Percentiles rank a stretch among this genome's conserved stretches.
Conservation (phyloP, 2,888 invertebrate genomes). For the Trissolcus japonicus region DNA sequence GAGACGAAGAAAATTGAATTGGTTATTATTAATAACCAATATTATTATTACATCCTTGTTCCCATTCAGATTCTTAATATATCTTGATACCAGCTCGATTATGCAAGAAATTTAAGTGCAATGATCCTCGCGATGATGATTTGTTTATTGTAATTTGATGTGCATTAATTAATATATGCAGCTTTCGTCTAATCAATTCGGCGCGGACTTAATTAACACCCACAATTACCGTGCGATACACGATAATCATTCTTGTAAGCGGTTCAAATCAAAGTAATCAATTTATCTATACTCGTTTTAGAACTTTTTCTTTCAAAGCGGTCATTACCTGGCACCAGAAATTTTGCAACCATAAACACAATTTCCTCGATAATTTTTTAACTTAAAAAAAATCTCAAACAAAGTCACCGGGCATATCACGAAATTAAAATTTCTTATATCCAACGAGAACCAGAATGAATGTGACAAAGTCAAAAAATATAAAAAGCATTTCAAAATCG, state of each 20-base stretch:
- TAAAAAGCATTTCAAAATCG: not conserved
- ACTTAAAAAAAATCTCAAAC: no score
- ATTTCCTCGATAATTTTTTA: no score
- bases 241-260: not conserved
- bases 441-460: not conserved
- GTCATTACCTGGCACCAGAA: no score
- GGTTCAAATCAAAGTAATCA: no score
- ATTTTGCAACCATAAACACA: no score
- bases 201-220: constrained; percentile 15
- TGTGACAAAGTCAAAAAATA: not conserved
- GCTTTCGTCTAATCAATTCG: constrained; percentile 8
- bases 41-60: not conserved
- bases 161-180: constrained; percentile 22
- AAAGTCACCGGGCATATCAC: no score
- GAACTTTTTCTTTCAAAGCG: no score
- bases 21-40: not conserved
- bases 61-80: not conserved
- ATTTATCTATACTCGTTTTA: no score
- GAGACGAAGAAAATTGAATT: not conserved
- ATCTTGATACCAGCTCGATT: not conserved
- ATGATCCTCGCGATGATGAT: constrained; percentile 13
- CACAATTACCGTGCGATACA: constrained; percentile 2
- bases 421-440: no score
- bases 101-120: constrained; percentile 22
- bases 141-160: constrained; percentile 20